phyloP scores from a whole-genome alignment of 1,140 invertebrate species.

The Heliothis subflexa region DNA sequence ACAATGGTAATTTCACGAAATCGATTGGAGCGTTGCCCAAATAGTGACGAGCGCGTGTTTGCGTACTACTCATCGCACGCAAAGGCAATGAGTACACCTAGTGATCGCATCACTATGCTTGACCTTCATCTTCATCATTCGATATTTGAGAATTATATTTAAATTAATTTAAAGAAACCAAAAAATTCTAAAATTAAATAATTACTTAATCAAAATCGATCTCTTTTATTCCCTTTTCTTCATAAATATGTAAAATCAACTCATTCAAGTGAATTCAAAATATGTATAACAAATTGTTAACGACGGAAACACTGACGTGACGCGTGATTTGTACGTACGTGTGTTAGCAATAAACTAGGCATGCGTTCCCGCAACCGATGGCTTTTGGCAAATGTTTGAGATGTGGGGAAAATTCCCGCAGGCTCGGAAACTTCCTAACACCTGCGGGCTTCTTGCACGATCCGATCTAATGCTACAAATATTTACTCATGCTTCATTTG shows the following conservation, averaged over 20 bases:
- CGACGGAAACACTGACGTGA: not conserved
- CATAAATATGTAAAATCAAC: too few species aligned
- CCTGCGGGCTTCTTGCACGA: not conserved
- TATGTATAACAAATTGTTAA: not conserved
- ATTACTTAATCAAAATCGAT: too few species aligned
- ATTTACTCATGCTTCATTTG: not conserved
- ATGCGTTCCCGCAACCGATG: not conserved
- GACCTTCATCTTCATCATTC: too few species aligned
- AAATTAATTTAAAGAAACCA: too few species aligned
- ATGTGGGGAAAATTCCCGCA: constrained; percentile 33
- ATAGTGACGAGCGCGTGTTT: constrained; percentile 16
- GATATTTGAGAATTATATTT: too few species aligned
- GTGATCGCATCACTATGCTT: constrained; percentile 4
- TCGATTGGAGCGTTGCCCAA: constrained; percentile 61
- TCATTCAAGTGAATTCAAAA: too few species aligned
- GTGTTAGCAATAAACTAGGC: constrained; percentile 19
- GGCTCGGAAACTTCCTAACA: constrained; percentile 20
- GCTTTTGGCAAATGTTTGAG: constrained; percentile 11
- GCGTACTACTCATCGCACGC: not conserved
- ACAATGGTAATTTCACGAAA: constrained; percentile 51
- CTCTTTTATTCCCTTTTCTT: too few species aligned
- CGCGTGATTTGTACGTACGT: constrained; percentile 2
- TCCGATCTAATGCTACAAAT: not conserved
- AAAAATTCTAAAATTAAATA: too few species aligned
- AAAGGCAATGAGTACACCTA: not conserved